Evolutionary conservation across 2,888 invertebrate species (phyloP), one percentile per base, ranked within the genome.

Genomic region (Ferrisia virgata): DNA sequence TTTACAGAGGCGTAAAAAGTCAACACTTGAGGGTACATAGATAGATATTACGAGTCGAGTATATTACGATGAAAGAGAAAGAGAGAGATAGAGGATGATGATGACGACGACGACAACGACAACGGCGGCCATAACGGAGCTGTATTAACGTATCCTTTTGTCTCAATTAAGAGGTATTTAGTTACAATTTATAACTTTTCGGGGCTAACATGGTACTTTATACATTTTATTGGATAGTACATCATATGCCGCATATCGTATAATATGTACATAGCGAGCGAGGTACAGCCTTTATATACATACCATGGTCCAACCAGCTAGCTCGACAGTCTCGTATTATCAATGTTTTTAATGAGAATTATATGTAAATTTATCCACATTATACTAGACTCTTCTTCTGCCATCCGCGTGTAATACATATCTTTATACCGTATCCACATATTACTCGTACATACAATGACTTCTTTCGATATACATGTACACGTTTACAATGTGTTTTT

Each of bases 161-260:
- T 80, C 80, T 80, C 53, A 53, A 47, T 47, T 43, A 53, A 81
- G 81, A 81, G 81, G 64, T 81, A 58, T 81, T 81, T 81, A 81
- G 81, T 81, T 81, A 81, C 81, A 81, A 81, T 81, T 81, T 81
- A 81, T 81, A 28, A 43, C 43, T 79, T 47, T 33, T 40, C 79
- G 72, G 28, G n/a, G 72, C n/a, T 31, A 33, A 33, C 33, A 33
- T 13, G 58, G 11, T 25, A 64, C 25, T n/a, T n/a, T 64, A 64
- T n/a, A 47, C 47, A 47, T 64, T 64, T 64, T 64, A 64, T 64
- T 64, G 58, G 28, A 72, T 72, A 72, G 31, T 72, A 25, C 25
- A 64, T 64, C 58, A 64, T 28, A 47, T 47, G 18, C 47, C 5
- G 18, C 18, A 64, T n/a, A n/a, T n/a, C n/a, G n/a, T n/a, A n/a